Percentiles rank a stretch among this genome's conserved stretches.
Evolutionary conservation across 2,113 vertebrate species (phyloP).

Genomic region (Glaucomys volans): DNA sequence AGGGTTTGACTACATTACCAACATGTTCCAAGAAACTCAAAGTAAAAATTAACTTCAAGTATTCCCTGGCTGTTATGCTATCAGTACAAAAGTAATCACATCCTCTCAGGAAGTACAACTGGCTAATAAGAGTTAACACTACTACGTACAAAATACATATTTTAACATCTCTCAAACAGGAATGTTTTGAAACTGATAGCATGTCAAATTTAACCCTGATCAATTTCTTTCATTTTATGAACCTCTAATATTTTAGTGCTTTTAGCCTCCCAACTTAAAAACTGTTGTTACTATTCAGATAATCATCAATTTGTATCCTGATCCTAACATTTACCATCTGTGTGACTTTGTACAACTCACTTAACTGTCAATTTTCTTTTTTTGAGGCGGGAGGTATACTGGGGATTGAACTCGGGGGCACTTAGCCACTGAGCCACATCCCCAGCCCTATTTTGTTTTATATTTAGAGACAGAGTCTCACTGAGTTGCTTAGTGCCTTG

Average conservation of each 20-base stretch:
- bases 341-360: background rate
- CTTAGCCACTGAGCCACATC: no score
- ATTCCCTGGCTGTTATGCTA: background rate
- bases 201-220: background rate
- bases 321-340: background rate
- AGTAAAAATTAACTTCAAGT: conserved; percentile 13
- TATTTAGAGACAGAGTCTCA: no score
- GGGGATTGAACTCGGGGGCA: no score
- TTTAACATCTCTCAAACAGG: background rate
- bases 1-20: background rate
- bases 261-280: background rate
- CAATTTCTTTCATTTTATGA: background rate
- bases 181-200: background rate
- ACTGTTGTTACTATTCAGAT: background rate
- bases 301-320: background rate
- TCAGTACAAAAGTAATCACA: background rate
- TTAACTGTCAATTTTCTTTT: background rate
- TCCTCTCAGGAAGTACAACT: background rate
- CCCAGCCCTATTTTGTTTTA: no score
- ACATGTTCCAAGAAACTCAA: background rate
- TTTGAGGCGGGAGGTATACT: no score
- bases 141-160: background rate
- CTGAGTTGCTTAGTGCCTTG: no score
- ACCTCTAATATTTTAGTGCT: background rate
- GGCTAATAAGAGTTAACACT: background rate